Conservation (phyloP, 37 sponge, comb jelly and placozoan genomes). For the Diacarnus erythraeanus region DNA sequence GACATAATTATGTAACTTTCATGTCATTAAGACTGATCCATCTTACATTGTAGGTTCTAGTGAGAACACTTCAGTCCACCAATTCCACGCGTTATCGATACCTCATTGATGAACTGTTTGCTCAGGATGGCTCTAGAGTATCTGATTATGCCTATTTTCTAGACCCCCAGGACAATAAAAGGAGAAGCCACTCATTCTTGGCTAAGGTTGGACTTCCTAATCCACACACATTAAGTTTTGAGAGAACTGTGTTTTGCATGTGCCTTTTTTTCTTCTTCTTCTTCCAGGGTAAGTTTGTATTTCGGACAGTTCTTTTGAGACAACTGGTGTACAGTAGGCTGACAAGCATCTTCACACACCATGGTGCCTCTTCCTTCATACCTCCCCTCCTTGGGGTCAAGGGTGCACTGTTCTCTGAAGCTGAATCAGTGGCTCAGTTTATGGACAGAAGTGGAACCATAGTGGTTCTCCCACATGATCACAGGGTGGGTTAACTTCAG, state of each 20-base stretch:
- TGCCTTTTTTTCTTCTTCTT: no score
- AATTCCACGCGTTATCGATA: conserved; percentile 70
- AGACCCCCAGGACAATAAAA: conserved; percentile 48
- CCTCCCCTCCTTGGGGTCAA: conserved; percentile 67
- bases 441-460: conserved; percentile 74
- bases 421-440: conserved; percentile 30
- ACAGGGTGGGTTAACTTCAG: conserved; percentile 41
- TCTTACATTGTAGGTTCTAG: conserved; percentile 45
- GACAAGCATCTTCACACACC: conserved; percentile 52
- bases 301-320: conserved; percentile 36
- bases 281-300: conserved; percentile 13
- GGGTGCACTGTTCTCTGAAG: neutral
- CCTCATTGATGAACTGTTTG: conserved; percentile 71
- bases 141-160: conserved; percentile 46
- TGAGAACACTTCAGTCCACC: conserved; percentile 58
- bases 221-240: no score
- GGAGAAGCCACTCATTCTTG: neutral
- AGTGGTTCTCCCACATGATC: conserved; percentile 62
- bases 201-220: neutral
- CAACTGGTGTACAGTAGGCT: conserved; percentile 45
- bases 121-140: conserved; percentile 34
- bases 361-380: conserved; percentile 59
- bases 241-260: neutral
- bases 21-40: no score
- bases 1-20: neutral